A percentile compares a stretch with the other conserved stretches of the same genome.
These are phyloP conservation scores for Varecia variegata DNA, from an alignment of 2,797 vertebrate genomes.

Conservation along the genomic window DNA sequence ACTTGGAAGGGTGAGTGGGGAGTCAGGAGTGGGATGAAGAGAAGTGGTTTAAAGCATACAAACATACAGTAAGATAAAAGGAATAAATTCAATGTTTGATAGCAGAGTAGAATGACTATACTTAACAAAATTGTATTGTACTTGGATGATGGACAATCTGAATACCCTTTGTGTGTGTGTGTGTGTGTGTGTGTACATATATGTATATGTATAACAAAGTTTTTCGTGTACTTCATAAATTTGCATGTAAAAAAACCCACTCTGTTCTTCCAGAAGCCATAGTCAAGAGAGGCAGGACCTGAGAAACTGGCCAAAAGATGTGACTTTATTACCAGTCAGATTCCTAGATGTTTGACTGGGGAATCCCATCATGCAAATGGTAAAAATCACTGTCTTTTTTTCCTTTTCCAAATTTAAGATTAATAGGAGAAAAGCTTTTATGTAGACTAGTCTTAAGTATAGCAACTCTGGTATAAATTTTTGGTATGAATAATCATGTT, in stretches of 20 bases:
- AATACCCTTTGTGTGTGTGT: background rate
- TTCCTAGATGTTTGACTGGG: background rate
- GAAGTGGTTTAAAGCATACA: background rate
- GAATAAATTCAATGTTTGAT: background rate
- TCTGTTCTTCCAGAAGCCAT: background rate
- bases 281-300: background rate
- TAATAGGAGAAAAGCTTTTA: background rate
- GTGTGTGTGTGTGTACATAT: background rate
- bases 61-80: background rate
- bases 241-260: background rate
- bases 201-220: background rate
- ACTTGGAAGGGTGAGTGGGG: background rate
- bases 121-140: background rate
- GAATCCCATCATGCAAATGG: background rate
- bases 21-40: background rate
- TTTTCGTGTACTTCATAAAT: background rate
- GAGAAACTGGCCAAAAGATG: background rate
- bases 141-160: background rate
- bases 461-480: background rate
- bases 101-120: background rate
- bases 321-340: background rate
- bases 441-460: background rate
- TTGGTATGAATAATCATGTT: background rate
- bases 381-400: background rate
- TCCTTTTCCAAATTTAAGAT: background rate